Base-by-base conservation (phyloP, 1,140 invertebrate genomes). In the Diachasma alloeum region DNA sequence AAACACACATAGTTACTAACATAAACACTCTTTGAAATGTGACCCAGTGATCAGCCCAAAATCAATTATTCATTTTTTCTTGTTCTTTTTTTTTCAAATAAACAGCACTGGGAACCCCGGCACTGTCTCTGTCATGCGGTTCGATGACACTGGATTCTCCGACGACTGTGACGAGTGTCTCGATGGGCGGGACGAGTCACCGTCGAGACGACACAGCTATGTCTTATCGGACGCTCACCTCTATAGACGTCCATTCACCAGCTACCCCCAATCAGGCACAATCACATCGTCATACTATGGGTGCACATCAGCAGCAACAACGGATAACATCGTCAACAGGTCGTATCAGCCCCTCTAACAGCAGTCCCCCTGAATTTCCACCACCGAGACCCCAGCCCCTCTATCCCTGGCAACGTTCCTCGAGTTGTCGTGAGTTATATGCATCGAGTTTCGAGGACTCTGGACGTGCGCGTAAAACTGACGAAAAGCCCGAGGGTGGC, bases 381-480 rank as follows among this genome's bases (percentile, higher is more conserved):
- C 85, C 85, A 75, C 87, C 87, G 72, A 82, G 87, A 85, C 89
- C 89, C 79, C 22, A 88, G 72, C 88, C 91, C 68, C 87, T 90
- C 71, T 90, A 92, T 82, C 88, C 92, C 36, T 94, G 93, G 93
- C 92, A 94, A 72, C 93, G 95, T 81, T 95, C 94, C 84, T 93
- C 94, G 79, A 95, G 94, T 82, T 96, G 95, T 88, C 92, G 93
- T 84, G 94, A 95, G 81, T 90, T 95, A 24, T 94, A 94, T 84
- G 93, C 93, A 84, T 93, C 92, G 83, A 93, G 92, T 84, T 94
- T 94, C 83, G 93, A 94, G 79, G 92, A 93, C 76, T 92, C 93
- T 8, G 92, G 92, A 59, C 91, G 92, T 83, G 90, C 92, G 78
- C 90, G 91, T 36, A 82, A 87, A 11, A 90, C 84, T 76, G 87